A percentile compares a stretch with the other conserved stretches of the same genome.
Evolutionary conservation across 2,888 invertebrate species (phyloP).

Genomic region (Pachycephus smyrnensis): DNA sequence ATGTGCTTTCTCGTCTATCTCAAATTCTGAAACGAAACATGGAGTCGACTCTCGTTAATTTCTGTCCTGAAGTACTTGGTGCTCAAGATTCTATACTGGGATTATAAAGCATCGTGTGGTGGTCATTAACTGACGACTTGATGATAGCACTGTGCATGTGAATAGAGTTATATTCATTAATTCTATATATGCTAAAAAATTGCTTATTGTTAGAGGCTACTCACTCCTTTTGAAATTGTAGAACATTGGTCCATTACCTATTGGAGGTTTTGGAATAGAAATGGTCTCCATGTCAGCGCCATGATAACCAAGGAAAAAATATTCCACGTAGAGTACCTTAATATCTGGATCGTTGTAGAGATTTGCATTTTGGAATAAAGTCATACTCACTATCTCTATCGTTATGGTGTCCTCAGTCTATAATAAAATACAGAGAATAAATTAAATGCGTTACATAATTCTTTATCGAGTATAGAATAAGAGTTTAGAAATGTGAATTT

Average conservation of each 20-base stretch:
- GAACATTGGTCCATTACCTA: constrained; percentile 28
- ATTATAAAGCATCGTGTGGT: background rate
- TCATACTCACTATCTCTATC: constrained; percentile 47
- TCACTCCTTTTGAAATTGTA: constrained; percentile 46
- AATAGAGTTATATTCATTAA: background rate
- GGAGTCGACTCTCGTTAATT: background rate
- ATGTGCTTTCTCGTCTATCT: constrained; percentile 43
- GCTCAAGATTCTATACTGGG: background rate
- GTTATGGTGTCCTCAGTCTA: constrained; percentile 35
- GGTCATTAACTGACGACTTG: background rate
- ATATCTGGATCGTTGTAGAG: constrained; percentile 41
- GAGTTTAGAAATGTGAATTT: background rate
- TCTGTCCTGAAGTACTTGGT: background rate
- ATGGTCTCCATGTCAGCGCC: constrained; percentile 55
- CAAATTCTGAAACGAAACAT: constrained; percentile 43
- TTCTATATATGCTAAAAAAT: background rate
- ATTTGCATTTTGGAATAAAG: constrained; percentile 37
- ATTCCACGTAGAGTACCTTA: constrained; percentile 53
- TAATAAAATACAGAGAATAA: background rate
- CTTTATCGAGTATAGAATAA: background rate
- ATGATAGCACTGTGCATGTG: background rate
- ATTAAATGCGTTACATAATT: background rate
- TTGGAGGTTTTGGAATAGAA: constrained; percentile 43
- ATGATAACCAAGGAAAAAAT: constrained; percentile 51
- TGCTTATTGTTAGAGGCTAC: background rate